Evolutionary conservation across 2,797 vertebrate genomes (phyloP).

Genomic region (Myotis vivesi): DNA sequence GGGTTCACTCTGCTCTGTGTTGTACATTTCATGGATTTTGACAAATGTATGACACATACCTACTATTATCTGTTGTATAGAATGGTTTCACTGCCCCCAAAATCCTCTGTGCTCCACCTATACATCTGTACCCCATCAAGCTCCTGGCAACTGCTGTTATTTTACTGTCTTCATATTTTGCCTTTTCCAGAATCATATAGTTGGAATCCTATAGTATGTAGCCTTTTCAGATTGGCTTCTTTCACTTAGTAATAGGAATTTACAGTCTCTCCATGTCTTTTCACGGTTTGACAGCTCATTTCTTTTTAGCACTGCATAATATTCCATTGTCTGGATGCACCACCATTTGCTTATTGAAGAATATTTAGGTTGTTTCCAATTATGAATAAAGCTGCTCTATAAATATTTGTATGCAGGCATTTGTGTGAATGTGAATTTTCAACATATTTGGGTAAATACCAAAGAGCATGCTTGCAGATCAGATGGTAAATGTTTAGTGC

Average conservation of each 20-base stretch:
- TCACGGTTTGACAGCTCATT: not conserved
- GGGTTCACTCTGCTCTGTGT: not conserved
- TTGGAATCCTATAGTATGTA: not conserved
- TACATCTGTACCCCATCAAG: not conserved
- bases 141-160: not conserved
- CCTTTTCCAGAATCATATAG: not conserved
- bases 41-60: not conserved
- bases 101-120: not conserved
- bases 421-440: not conserved
- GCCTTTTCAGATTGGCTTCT: not conserved
- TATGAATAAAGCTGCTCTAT: not conserved
- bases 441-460: not conserved
- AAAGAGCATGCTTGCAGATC: not conserved
- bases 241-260: not conserved
- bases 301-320: not conserved
- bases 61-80: not conserved
- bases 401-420: not conserved
- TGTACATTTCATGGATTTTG: not conserved
- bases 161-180: not conserved
- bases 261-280: not conserved
- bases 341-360: not conserved
- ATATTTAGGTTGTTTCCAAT: not conserved
- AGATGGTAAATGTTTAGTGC: not conserved
- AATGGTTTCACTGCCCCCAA: not conserved
- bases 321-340: not conserved